phyloP scores from a whole-genome alignment of 2,797 vertebrate species.

The Rhadinocentrus ornatus region DNA sequence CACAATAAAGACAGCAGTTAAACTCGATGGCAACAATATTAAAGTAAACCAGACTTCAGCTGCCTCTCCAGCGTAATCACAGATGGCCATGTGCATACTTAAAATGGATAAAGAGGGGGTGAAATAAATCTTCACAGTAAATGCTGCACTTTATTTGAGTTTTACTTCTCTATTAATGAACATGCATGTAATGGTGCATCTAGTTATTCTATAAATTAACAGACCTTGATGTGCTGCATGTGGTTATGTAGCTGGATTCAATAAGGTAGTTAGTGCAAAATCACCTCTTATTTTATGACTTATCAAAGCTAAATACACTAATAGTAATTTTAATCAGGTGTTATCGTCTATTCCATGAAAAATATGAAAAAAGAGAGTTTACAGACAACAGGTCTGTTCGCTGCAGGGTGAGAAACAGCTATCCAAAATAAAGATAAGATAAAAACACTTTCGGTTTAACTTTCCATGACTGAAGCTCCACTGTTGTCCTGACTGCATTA shows the following conservation, averaged over 20 bases:
- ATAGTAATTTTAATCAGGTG: neutral
- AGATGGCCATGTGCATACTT: constrained; percentile 39
- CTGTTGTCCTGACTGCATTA: too few relatives aligned
- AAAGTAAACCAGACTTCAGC: constrained; percentile 54
- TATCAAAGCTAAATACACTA: neutral
- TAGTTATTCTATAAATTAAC: neutral
- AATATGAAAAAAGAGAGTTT: neutral
- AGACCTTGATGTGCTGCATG: neutral
- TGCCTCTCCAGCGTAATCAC: constrained; percentile 51
- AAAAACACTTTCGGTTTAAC: neutral
- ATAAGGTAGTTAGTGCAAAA: neutral
- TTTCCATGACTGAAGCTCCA: neutral
- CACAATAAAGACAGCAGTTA: constrained; percentile 50
- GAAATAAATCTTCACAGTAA: constrained; percentile 20
- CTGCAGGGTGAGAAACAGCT: neutral
- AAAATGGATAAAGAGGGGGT: constrained; percentile 42
- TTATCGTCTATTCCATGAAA: too few relatives aligned
- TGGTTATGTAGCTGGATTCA: neutral
- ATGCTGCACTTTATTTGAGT: neutral
- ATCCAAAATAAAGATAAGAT: neutral
- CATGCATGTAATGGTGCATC: neutral
- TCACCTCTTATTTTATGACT: neutral
- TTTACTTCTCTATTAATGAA: neutral
- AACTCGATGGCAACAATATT: constrained; percentile 51
- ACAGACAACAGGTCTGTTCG: neutral